A percentile compares a stretch with the other conserved stretches of the same genome.
Evolutionary conservation across 2,797 vertebrate genomes (phyloP).

Genomic region (Tenualosa thibaudeaui): DNA sequence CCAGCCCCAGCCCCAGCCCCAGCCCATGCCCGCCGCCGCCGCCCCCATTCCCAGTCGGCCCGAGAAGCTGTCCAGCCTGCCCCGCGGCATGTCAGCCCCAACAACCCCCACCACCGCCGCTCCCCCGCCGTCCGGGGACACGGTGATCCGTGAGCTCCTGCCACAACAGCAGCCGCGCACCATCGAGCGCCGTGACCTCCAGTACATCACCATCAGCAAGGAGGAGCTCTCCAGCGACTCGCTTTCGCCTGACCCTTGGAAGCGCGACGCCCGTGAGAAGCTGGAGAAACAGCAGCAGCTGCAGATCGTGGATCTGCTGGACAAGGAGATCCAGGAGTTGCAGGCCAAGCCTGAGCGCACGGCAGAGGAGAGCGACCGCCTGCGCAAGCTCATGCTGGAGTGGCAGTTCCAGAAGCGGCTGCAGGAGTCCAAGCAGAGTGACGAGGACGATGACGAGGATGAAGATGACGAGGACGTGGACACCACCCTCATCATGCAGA

Average conservation of each 20-base stretch:
- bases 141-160: conserved; percentile 92
- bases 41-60: conserved; percentile 61
- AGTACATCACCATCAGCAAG: conserved; percentile 87
- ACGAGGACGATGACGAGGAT: conserved; percentile 94
- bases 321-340: conserved; percentile 95
- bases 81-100: conserved; percentile 54
- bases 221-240: conserved; percentile 92
- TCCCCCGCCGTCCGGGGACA: conserved; percentile 77
- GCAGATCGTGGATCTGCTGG: conserved; percentile 95
- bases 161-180: conserved; percentile 97
- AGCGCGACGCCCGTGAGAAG: conserved; percentile 93
- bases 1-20: conserved; percentile 62
- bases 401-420: conserved; percentile 99
- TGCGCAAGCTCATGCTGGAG: conserved; percentile 96
- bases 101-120: conserved; percentile 36
- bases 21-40: conserved; percentile 37
- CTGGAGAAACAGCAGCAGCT: conserved; percentile 98
- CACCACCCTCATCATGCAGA: conserved; percentile 94
- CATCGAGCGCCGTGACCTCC: conserved; percentile 92
- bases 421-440: conserved; percentile 94
- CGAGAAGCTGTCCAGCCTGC: conserved; percentile 85
- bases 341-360: conserved; percentile 88
- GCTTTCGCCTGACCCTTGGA: conserved; percentile 97
- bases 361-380: conserved; percentile 90
- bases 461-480: conserved; percentile 92